A percentile compares a stretch with the other conserved stretches of the same genome.
Conservation (phyloP, 2,113 vertebrate species). For the Eleginops maclovinus region DNA sequence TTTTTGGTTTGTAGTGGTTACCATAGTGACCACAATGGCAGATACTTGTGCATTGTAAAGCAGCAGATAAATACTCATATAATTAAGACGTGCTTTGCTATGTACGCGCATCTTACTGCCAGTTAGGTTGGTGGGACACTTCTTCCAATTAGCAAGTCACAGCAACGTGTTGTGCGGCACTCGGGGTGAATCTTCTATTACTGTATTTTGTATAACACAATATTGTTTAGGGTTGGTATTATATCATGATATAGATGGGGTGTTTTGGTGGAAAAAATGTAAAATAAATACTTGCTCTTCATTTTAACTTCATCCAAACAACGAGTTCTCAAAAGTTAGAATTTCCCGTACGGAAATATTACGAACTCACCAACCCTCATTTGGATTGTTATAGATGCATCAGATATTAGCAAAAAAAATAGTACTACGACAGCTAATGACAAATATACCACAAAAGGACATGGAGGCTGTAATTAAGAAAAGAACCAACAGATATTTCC, state of each 20-base stretch:
- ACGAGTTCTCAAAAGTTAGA: background rate
- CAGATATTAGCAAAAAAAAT: background rate
- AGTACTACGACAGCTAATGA: background rate
- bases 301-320: background rate
- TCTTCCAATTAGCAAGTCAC: background rate
- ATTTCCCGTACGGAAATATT: no score
- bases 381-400: background rate
- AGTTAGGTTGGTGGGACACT: background rate
- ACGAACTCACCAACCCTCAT: no score
- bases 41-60: background rate
- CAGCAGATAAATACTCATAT: background rate
- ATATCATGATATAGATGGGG: no score
- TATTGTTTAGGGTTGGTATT: no score
- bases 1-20: slow-evolving; percentile 8
- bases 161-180: background rate
- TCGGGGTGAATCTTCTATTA: background rate
- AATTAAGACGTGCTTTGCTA: background rate
- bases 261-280: background rate
- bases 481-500: background rate
- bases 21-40: background rate
- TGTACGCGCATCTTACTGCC: background rate
- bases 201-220: background rate
- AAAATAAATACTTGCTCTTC: background rate
- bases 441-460: background rate
- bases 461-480: background rate